These are phyloP conservation scores for Acronicta psi DNA, from an alignment of 2,888 invertebrate species.

Conservation along the genomic window DNA sequence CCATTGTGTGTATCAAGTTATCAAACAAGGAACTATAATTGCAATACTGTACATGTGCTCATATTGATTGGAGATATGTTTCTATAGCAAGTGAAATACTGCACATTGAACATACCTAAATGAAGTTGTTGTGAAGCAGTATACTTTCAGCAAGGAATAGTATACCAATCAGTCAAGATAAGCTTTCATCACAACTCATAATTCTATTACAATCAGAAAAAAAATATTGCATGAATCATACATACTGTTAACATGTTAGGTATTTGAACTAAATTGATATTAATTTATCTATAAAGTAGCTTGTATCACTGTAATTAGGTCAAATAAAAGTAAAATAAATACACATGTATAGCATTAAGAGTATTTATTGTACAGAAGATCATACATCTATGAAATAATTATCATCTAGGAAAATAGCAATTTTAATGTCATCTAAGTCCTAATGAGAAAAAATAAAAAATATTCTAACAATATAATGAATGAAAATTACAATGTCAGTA, in stretches of 20 bases:
- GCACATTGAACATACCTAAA: no score
- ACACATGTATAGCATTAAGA: slow-evolving; percentile 14
- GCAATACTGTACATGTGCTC: no score
- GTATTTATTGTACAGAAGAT: slow-evolving; percentile 45
- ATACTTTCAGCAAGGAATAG: no score
- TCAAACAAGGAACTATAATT: no score
- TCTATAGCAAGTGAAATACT: no score
- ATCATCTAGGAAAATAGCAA: slow-evolving; percentile 23
- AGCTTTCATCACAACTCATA: no score
- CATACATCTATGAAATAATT: slow-evolving; percentile 35
- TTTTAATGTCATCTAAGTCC: slow-evolving; percentile 30
- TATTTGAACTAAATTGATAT: slow-evolving; percentile 38
- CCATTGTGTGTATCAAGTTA: no score
- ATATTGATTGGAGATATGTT: no score
- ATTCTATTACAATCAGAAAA: neutral
- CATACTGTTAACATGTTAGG: neutral
- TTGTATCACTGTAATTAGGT: slow-evolving; percentile 17
- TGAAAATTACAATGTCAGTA: slow-evolving; percentile 43
- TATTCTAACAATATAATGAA: slow-evolving; percentile 36
- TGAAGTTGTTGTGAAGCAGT: no score
- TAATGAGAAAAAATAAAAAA: slow-evolving; percentile 33
- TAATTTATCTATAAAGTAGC: slow-evolving; percentile 28
- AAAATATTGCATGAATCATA: neutral
- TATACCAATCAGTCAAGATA: no score
- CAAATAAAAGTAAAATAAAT: slow-evolving; percentile 33